Evolutionary conservation across 2,888 invertebrate species (phyloP), one percentile per base, ranked within the genome.

Genomic region (Drosophila pseudotakahashii): DNA sequence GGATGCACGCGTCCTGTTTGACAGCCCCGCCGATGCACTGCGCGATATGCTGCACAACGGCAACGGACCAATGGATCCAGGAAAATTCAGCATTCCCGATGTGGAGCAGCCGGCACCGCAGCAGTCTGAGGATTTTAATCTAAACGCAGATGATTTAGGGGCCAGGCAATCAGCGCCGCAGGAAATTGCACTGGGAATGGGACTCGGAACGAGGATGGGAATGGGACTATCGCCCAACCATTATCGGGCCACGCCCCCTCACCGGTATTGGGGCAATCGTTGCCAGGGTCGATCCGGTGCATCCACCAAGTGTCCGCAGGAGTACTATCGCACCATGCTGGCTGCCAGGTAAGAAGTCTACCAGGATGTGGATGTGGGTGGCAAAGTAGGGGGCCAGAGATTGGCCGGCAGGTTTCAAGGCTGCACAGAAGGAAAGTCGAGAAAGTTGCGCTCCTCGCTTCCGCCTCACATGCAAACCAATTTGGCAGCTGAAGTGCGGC

Each of bases 341-440:
- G 83, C 85, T 34, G 79, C 78, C 88, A 90, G 90, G 90, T 90
- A 81, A 89, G 89, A 10, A 26, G 42, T n/a, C 52, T 13, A 32
- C 30, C 30, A 30, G 30, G 30, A 30, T 30, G 30, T 30, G 39
- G 37, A 52, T 69, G 58, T 82, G 82, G 85, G 82, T 81, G 85
- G 79, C 76, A 69, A 64, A 59, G 10, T n/a, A n/a, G 19, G 37
- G 23, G 41, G 32, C 62, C 53, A 52, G 14, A 13, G n/a, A 26
- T 45, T 32, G 26, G 37, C n/a, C 16, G 26, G 19, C 14, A 51
- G 55, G 73, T 69, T 69, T 78, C 80, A 79, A 73, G 79, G 77
- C 72, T 59, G 58, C 51, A 37, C 37, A 34, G 19, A 32, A 60
- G 23, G 53, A 70, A 63, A 72, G 75, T 54, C 44, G 26, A 51